A percentile compares a stretch with the other conserved stretches of the same genome.
Conservation (phyloP, 2,797 vertebrate genomes). For the Pseudopleuronectes americanus region DNA sequence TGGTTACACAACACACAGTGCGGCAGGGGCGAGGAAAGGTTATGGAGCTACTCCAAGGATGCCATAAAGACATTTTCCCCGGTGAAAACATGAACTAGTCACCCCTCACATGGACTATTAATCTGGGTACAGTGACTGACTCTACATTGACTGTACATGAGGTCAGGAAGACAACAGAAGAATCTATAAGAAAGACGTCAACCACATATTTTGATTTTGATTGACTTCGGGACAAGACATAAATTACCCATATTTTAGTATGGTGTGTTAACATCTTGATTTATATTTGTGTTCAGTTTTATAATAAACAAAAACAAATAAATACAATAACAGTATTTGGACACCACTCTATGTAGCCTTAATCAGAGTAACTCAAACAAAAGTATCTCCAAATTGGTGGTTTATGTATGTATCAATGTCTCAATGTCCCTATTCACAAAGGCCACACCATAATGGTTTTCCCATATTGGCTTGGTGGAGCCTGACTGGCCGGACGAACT, state of each 20-base stretch:
- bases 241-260: no score
- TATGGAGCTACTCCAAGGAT: slow-evolving; percentile 45
- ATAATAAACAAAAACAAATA: no score
- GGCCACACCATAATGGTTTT: background rate
- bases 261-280: no score
- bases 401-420: background rate
- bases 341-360: no score
- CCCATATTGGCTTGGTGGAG: background rate
- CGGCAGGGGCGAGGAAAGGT: slow-evolving; percentile 40
- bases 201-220: no score
- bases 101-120: slow-evolving; percentile 18
- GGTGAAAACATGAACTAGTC: slow-evolving; percentile 38
- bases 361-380: no score
- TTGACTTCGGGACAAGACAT: no score
- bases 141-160: slow-evolving; percentile 9
- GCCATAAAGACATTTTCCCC: slow-evolving; percentile 47
- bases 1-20: slow-evolving; percentile 38
- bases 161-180: background rate
- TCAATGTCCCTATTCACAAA: no score
- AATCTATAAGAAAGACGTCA: no score
- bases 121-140: background rate
- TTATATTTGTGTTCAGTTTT: no score
- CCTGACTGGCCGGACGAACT: background rate
- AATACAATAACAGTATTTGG: no score
- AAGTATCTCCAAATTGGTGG: no score